Base-by-base conservation (phyloP, 2,797 vertebrate species). In the Taenioides sp. region DNA sequence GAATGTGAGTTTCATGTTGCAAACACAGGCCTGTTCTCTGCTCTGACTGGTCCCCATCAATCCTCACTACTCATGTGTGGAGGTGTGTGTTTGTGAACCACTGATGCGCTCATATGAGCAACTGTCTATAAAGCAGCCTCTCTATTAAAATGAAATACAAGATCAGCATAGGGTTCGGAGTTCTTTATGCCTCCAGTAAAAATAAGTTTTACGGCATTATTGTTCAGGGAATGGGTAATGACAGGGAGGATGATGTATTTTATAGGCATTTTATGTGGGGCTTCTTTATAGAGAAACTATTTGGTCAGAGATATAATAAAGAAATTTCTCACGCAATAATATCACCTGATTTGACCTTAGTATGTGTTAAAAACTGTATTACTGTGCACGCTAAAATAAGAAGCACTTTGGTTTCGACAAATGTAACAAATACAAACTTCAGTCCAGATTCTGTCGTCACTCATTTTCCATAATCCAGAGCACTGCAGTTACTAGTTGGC, bases 101-200 rank as follows among this genome's bases (percentile, higher is more conserved):
- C 92, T 92, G 91, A 93, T 90, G 86, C 73, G 82, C 86, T 94
- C 92, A 92, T 87, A 89, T 88, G 89, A 86, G 90, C 85, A 67
- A 66, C 61, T 76, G 70, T 83, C 89, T 87, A 91, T 93, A 93
- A 94, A 94, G 84, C 82, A 87, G 74, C 80, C 50, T 86, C 77
- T 83, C 89, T 88, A 91, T 92, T 92, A 90, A 92, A 91, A 81
- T 86, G 71, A 87, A 90, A 91, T 91, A 84, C 84, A 85, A 73
- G 80, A 78, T 85, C 81, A 84, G 87, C 84, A 84, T 77, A 80
- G 76, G 75, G 76, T 83, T 87, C 75, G 73, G 80, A 75, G 78
- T 82, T 83, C 82, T 93, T 93, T 93, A 94, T 77, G 81, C 86
- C 87, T 88, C 87, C 82, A 85, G 90, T 93, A 93, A 94, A 93